Evolutionary conservation across 2,113 vertebrate genomes (phyloP), one percentile per base, ranked within the genome.

Genomic region (Tringa solitaria): DNA sequence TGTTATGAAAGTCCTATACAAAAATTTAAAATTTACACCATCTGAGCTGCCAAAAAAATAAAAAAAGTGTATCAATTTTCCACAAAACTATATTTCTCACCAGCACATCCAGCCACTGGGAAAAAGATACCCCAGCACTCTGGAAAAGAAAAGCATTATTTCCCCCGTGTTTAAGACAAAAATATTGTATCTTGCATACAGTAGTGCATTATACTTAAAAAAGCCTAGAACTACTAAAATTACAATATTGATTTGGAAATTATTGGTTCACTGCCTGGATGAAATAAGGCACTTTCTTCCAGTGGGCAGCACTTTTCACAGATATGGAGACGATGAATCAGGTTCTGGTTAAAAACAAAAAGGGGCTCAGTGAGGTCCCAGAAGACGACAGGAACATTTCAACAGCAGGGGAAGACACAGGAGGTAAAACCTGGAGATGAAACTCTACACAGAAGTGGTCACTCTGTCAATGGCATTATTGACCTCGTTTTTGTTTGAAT

Each of bases 401-500:
- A 87, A 97, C 97, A 98, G 98, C 97, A 97, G 97, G 98, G 98
- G 97, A 98, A 98, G 98, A 99, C 98, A 98, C 97, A 96, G 98
- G 98, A 98, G 99, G 98, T 97, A 98, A 97, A 94, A 98, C 95
- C 95, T 73, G 95, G 98, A 98, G 98, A 98, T 96, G 98, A 97
- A 97, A 93, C 50, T 97, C 99, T 99, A 99, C 98, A 99, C 99
- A 33, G 99, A 99, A 86, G 99, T 99, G 98, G 99, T 99, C 98
- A 99, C 98, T 97, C 98, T 99, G 98, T 99, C 99, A 97, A 98
- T 95, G 98, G 99, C 97, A 43, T 99, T 99, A 98, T 99, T 99
- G 99, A 99, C 99, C 99, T 99, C 98, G 12, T 99, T 99, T 98
- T 99, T 99, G 98, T 99, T 99, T 98, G 99, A 99, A 98, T 99